Percentiles rank a stretch among this genome's conserved stretches.
Evolutionary conservation across 1,140 invertebrate species (phyloP).

Genomic region (Lasioglossum baleicum): DNA sequence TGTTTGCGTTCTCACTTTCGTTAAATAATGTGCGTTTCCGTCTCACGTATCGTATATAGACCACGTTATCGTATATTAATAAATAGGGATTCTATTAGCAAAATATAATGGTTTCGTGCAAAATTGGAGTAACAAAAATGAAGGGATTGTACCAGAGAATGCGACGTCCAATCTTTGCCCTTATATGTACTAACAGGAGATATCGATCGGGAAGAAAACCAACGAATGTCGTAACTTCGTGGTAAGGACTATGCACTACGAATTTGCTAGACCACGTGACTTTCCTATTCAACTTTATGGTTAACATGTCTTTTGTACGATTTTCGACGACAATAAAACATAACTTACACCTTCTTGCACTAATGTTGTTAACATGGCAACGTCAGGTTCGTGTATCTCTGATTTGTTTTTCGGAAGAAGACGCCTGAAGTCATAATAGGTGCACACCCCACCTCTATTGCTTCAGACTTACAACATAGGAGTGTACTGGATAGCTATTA

Average conservation of each 20-base stretch:
- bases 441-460: no score
- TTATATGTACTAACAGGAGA: constrained; percentile 25
- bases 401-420: no score
- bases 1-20: background rate
- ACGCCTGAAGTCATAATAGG: no score
- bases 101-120: no score
- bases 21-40: background rate
- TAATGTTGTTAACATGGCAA: no score
- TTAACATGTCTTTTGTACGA: background rate
- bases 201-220: constrained; percentile 37
- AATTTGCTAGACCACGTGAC: background rate
- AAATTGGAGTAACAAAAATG: background rate
- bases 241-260: constrained; percentile 2
- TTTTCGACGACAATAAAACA: no score
- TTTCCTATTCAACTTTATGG: background rate
- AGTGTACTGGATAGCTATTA: no score
- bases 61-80: no score
- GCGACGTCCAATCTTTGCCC: constrained; percentile 9
- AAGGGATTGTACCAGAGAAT: background rate
- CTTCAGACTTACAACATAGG: no score
- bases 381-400: no score
- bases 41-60: background rate
- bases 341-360: no score
- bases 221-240: constrained; percentile 24
- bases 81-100: no score